These are phyloP conservation scores for Lota lota DNA, from an alignment of 2,113 vertebrate species.

Conservation along the genomic window DNA sequence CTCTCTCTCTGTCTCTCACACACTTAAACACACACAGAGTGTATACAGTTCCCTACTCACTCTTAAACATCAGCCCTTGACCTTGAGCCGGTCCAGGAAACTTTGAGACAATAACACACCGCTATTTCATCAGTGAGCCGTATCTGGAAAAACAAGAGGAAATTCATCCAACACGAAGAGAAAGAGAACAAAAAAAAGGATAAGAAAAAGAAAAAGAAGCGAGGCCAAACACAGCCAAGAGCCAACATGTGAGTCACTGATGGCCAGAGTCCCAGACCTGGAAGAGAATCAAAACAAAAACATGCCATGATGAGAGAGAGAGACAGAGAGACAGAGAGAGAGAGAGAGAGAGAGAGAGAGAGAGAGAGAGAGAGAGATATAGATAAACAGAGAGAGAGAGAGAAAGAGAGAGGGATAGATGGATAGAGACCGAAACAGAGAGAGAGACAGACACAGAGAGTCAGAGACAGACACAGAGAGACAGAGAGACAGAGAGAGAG, in stretches of 20 bases:
- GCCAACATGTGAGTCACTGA: conserved; percentile 60
- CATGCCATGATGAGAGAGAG: neutral
- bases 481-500: neutral
- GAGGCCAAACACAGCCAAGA: conserved; percentile 39
- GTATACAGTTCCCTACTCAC: conserved; percentile 39
- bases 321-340: too few relatives aligned
- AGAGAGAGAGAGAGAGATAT: too few relatives aligned
- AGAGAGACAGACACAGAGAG: too few relatives aligned
- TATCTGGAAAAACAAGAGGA: conserved; percentile 64
- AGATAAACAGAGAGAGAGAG: too few relatives aligned
- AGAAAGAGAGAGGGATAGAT: neutral
- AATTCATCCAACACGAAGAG: conserved; percentile 31
- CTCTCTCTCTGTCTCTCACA: too few relatives aligned
- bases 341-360: too few relatives aligned
- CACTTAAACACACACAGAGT: neutral
- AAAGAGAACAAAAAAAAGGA: conserved; percentile 7
- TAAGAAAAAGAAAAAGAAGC: conserved; percentile 30
- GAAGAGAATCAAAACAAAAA: conserved; percentile 56
- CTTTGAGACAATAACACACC: conserved; percentile 62
- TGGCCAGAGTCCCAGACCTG: conserved; percentile 60
- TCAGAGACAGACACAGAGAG: too few relatives aligned
- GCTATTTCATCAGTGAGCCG: conserved; percentile 47
- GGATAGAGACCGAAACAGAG: neutral
- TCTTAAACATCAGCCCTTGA: conserved; percentile 42
- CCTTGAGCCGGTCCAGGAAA: conserved; percentile 67